Conservation (phyloP, 2,888 invertebrate genomes). For the Drosophila phalerata region DNA sequence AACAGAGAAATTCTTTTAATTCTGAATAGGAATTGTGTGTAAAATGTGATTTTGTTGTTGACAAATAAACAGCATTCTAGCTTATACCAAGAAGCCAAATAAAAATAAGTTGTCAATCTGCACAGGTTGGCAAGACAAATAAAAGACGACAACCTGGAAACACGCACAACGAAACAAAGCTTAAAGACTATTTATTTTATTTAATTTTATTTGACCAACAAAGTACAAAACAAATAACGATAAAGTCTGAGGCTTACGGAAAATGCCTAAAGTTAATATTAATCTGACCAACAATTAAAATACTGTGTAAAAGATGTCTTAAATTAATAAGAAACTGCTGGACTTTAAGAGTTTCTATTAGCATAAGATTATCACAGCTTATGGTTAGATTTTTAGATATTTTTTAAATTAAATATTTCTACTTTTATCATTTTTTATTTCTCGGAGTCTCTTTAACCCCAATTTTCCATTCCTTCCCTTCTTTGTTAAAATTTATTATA, state of each 20-base stretch:
- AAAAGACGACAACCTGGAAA: constrained; percentile 12
- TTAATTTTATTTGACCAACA: constrained; percentile 5
- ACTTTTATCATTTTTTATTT: too few species aligned
- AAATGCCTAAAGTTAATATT: background rate
- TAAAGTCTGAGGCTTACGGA: background rate
- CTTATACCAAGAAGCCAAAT: constrained; percentile 14
- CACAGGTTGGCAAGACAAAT: constrained; percentile 25
- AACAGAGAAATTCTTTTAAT: background rate
- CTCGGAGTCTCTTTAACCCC: too few species aligned
- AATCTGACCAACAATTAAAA: background rate
- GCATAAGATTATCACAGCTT: too few species aligned
- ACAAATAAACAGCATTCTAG: constrained; percentile 26
- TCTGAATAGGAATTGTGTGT: constrained; percentile 12
- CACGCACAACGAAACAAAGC: constrained; percentile 16
- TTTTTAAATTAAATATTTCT: too few species aligned
- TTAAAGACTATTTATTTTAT: constrained; percentile 33
- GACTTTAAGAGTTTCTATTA: too few species aligned
- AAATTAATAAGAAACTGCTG: too few species aligned
- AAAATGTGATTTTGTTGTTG: constrained; percentile 16
- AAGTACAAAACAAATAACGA: constrained; percentile 3
- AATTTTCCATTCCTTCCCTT: too few species aligned
- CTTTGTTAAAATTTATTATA: too few species aligned
- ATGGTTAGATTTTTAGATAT: too few species aligned
- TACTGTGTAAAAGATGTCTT: too few species aligned
- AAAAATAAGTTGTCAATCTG: constrained; percentile 28